Evolutionary conservation across 2,888 invertebrate species (phyloP).

Genomic region (Troilus luridus): DNA sequence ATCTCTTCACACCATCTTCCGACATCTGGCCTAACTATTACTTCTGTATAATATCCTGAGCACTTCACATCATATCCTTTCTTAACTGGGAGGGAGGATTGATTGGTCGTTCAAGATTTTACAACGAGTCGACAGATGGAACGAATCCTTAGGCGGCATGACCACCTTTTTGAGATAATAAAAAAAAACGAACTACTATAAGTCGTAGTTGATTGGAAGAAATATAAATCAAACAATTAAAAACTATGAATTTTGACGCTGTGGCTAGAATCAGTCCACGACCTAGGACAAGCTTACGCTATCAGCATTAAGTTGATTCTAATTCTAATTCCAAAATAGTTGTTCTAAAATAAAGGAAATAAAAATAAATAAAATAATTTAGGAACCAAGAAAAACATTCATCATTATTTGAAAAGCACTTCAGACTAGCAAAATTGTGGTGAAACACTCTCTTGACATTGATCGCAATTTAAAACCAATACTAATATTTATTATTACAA

Average conservation of each 20-base stretch:
- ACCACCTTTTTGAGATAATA: not conserved
- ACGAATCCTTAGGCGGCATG: not conserved
- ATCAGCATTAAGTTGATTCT: no score
- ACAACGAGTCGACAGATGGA: not conserved
- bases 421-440: no score
- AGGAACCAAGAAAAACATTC: no score
- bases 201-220: no score
- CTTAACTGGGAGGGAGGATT: not conserved
- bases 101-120: slow-evolving; percentile 6
- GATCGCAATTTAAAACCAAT: no score
- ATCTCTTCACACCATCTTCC: slow-evolving; percentile 49
- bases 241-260: not conserved
- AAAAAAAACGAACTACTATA: not conserved
- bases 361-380: no score
- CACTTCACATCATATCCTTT: slow-evolving; percentile 31
- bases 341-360: no score
- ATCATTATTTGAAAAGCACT: no score
- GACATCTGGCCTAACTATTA: slow-evolving; percentile 43
- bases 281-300: not conserved
- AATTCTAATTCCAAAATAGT: no score
- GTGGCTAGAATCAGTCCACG: not conserved
- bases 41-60: slow-evolving; percentile 4
- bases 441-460: no score
- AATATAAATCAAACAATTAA: not conserved
- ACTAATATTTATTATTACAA: no score